These are phyloP conservation scores for Dissostichus mawsoni DNA, from an alignment of 2,113 vertebrate species.

Conservation along the genomic window DNA sequence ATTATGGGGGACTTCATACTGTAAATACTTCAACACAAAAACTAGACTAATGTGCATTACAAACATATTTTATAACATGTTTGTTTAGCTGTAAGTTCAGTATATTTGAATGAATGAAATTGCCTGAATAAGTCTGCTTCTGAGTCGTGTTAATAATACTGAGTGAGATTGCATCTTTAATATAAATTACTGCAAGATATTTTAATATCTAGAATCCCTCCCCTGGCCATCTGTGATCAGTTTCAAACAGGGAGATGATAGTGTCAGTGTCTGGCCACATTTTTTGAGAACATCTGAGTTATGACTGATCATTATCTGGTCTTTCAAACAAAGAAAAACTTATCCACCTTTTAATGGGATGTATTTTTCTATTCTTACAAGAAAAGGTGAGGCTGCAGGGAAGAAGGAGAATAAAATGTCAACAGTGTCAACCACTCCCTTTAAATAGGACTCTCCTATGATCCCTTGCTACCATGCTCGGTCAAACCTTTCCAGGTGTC, in stretches of 20 bases:
- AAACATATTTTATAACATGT: slow-evolving; percentile 41
- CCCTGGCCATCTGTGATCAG: slow-evolving; percentile 67
- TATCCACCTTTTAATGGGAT: slow-evolving; percentile 60
- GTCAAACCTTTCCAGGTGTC: slow-evolving; percentile 86
- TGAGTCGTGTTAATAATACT: slow-evolving; percentile 61
- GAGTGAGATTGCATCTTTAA: slow-evolving; percentile 79
- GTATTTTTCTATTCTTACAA: slow-evolving; percentile 68
- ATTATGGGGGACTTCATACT: slow-evolving; percentile 76
- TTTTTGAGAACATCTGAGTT: slow-evolving; percentile 72
- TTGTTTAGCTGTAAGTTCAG: slow-evolving; percentile 34
- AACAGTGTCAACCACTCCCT: slow-evolving; percentile 86
- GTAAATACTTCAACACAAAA: slow-evolving; percentile 75
- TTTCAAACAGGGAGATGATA: slow-evolving; percentile 70
- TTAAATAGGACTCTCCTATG: slow-evolving; percentile 86
- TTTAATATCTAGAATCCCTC: slow-evolving; percentile 74
- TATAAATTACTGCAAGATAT: slow-evolving; percentile 75
- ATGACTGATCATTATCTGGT: slow-evolving; percentile 79
- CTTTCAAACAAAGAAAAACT: slow-evolving; percentile 67
- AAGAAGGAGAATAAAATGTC: slow-evolving; percentile 84
- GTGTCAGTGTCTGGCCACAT: slow-evolving; percentile 60
- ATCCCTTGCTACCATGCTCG: slow-evolving; percentile 80
- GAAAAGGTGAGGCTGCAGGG: slow-evolving; percentile 64
- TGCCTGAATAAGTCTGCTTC: slow-evolving; percentile 47
- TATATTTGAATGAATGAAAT: slow-evolving; percentile 51
- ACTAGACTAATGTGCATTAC: slow-evolving; percentile 29